phyloP scores from a whole-genome alignment of 2,113 vertebrate genomes.

The Apus apus region DNA sequence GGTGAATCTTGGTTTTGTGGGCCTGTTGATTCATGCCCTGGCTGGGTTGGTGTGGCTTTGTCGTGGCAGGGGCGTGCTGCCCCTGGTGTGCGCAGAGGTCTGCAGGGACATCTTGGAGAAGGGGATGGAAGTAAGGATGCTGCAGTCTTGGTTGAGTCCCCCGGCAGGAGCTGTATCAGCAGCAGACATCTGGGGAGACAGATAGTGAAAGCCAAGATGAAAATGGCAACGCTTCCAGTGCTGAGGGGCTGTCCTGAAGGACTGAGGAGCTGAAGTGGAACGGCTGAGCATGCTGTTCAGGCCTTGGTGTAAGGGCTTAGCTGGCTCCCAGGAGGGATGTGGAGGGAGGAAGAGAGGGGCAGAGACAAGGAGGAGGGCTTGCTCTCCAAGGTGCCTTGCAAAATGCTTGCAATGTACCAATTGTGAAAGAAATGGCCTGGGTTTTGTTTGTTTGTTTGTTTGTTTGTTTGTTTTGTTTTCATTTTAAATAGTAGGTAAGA shows the following conservation, averaged over 20 bases:
- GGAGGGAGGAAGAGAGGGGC: not conserved
- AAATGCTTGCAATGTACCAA: not conserved
- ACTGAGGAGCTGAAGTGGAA: slow-evolving; percentile 38
- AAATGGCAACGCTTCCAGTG: slow-evolving; percentile 22
- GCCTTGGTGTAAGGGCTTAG: not conserved
- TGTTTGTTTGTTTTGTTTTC: not conserved
- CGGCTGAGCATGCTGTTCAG: slow-evolving; percentile 9
- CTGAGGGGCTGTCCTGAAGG: slow-evolving; percentile 59
- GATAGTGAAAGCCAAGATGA: slow-evolving; percentile 58
- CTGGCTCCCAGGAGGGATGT: not conserved
- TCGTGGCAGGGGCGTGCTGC: fast-evolving
- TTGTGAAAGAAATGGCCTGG: not conserved
- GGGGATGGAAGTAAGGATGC: not conserved
- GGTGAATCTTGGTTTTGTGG: not conserved
- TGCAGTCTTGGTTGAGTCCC: not conserved
- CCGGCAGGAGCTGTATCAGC: not conserved
- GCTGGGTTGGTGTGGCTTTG: not conserved
- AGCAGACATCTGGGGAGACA: slow-evolving; percentile 55
- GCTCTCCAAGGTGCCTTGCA: not conserved
- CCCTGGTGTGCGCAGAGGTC: fast-evolving
- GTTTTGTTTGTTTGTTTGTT: too few relatives aligned
- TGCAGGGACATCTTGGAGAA: not conserved
- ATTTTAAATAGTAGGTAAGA: not conserved
- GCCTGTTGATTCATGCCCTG: not conserved
- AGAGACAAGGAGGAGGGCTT: not conserved